Evolutionary conservation across 2,113 vertebrate species (phyloP), one percentile per base, ranked within the genome.

Genomic region (Amblyornis subalaris): DNA sequence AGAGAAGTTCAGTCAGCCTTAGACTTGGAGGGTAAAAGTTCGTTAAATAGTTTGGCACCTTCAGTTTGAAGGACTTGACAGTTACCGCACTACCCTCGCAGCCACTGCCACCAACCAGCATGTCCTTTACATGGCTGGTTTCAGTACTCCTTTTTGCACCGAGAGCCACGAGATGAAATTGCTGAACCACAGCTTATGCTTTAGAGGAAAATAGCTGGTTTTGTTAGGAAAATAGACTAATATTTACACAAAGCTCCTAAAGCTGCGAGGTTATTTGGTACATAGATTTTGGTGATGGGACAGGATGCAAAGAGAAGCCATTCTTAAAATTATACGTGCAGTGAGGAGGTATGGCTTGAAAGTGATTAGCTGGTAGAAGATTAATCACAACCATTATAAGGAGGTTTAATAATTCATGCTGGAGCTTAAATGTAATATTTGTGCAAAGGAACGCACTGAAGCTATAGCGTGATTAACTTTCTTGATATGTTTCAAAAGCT

Each of bases 361-460:
- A 90, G 38, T 85, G 55, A 72, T 94, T 95, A 96, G 81, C 58
- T 93, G 64, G 60, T 70, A 62, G 77, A 94, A 81, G 71, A 94
- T 89, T 94, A 94, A 95, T 95, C 73, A 85, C 47, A 77, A 62
- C 57, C 91, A 92, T 95, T 95, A 92, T 47, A 80, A 77, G 51
- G 35, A 75, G 7, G 29, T 89, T 95, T 84, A 96, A 95, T 91
- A 90, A 95, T 95, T 97, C 84, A 93, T 93, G 67, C 25, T 73
- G 42, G n/a, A 90, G 48, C 73, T 95, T 95, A 96, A 95, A 91
- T 69, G 88, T 84, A 95, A 80, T 93, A 91, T 91, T 96, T 95
- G 90, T 2, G 2, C 77, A 93, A 88, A 93, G 67, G 51, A 89
- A 87, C 88, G 80, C 48, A 54, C 51, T 72, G 88, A 67, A 95